Base-by-base conservation (phyloP, 2,113 vertebrate species). In the Mohoua ochrocephala region DNA sequence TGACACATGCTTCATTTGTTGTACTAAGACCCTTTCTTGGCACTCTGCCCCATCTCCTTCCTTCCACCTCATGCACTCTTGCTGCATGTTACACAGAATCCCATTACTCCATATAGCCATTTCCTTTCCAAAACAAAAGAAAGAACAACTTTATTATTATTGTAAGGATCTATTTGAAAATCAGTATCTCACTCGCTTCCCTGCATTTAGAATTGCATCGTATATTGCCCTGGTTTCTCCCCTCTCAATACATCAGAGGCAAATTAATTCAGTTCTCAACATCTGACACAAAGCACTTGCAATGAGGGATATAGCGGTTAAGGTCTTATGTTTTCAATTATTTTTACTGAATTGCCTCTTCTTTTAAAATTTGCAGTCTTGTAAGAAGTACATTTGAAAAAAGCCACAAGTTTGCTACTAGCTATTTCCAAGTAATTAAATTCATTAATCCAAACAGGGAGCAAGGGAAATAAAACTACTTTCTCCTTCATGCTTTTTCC, bases 391-490 rank as follows among this genome's bases (percentile, higher is more conserved):
- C 45, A 77, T 89, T 79, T 93, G 57, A 82, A 96, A 94, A 92
- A 95, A 78, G 47, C 15, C 67, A 69, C 53, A 65, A 83, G 65
- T 87, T 70, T 90, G 59, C 63, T 95, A 90, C 78, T 53, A 91
- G 84, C 50, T 91, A 90, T 83, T 93, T 84, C 79, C 79, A 83
- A 93, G 67, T 94, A 87, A 94, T 87, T 94, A 93, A 91, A 83
- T 91, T 90, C 63, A 96, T 95, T 94, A 93, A 94, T 80, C 87
- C 88, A 94, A 91, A 86, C 19, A 77, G 47, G 70, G 63, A 94
- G 9, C 61, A 82, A 87, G 61, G 70, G 82, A 96, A 91, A 96
- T 79, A 92, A 73, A 95, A 47, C 56, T 68, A 60, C 50, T 87
- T 73, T 95, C 65, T 95, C 57, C 67, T 94, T 93, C 84, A 80